Percentiles rank a stretch among this genome's conserved stretches.
These are phyloP conservation scores for Poecile atricapillus DNA, from an alignment of 2,113 vertebrate genomes.

Conservation along the genomic window DNA sequence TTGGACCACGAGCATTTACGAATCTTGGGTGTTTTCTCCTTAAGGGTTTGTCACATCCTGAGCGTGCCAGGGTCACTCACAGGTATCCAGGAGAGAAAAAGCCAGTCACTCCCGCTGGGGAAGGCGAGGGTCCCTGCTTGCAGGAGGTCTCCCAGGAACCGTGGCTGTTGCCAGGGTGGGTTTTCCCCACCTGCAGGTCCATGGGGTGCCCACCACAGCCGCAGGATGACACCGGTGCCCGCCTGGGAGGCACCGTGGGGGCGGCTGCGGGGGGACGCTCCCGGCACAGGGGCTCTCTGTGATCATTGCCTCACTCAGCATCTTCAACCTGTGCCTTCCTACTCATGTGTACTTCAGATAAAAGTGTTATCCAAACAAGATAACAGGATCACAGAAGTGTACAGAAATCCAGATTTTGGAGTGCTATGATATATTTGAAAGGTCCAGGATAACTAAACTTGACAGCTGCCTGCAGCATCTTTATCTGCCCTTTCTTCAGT, in stretches of 20 bases:
- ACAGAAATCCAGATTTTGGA: background rate
- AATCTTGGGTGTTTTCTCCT: background rate
- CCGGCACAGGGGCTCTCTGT: background rate
- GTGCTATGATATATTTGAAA: background rate
- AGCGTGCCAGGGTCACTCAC: too few species aligned
- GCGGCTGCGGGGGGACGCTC: rapidly evolving
- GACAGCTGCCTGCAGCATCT: background rate
- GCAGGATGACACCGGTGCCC: rapidly evolving
- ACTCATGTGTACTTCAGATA: background rate
- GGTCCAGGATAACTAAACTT: background rate
- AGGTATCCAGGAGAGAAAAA: too few species aligned
- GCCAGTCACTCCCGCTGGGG: rapidly evolving
- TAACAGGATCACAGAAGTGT: background rate
- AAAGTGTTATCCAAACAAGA: background rate
- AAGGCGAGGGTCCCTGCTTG: rapidly evolving
- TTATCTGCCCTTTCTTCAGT: background rate
- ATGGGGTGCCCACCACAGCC: too few species aligned
- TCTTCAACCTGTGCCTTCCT: background rate
- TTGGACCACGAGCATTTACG: background rate
- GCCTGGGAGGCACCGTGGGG: rapidly evolving
- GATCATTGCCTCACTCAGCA: background rate
- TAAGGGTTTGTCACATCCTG: background rate
- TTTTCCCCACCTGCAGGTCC: rapidly evolving
- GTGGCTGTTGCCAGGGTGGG: background rate
- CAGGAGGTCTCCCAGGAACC: background rate